Evolutionary conservation across 2,888 invertebrate genomes (phyloP).

Genomic region (Eumerus sabulonum): DNA sequence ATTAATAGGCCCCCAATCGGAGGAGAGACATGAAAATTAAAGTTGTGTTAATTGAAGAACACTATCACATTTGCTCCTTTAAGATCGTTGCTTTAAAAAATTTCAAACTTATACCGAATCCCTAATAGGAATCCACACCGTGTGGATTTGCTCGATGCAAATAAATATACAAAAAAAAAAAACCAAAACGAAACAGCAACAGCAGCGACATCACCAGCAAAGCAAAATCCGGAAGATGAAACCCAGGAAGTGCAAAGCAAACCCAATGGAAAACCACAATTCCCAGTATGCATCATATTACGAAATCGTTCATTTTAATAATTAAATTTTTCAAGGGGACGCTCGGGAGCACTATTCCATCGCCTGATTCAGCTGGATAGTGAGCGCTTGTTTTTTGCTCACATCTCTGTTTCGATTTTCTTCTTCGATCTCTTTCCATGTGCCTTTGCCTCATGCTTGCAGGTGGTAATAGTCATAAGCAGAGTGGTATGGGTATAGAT

Average conservation of each 20-base stretch:
- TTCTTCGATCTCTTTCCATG: no score
- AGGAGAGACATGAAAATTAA: no score
- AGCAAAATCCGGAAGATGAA: background rate
- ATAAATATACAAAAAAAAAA: slow-evolving; percentile 5
- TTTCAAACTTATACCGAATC: slow-evolving; percentile 24
- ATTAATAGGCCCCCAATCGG: no score
- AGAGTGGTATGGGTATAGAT: slow-evolving; percentile 31
- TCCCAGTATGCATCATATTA: slow-evolving; percentile 67
- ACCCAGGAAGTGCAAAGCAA: slow-evolving; percentile 46
- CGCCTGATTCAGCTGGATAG: background rate
- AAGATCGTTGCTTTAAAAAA: slow-evolving; percentile 17
- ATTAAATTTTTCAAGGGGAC: slow-evolving; percentile 67
- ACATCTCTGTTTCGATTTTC: no score
- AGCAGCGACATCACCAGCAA: slow-evolving; percentile 25
- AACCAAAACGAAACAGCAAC: slow-evolving; percentile 5
- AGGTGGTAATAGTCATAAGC: background rate
- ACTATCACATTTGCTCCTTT: no score
- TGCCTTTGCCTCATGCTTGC: background rate
- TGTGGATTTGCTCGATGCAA: slow-evolving; percentile 64
- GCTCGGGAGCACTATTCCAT: slow-evolving; percentile 40
- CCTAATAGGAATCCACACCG: slow-evolving; percentile 38
- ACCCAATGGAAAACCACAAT: slow-evolving; percentile 62
- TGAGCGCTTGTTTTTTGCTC: slow-evolving; percentile 12
- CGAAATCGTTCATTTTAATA: slow-evolving; percentile 69
- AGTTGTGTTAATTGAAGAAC: no score